These are phyloP conservation scores for Drepanosiphum platanoidis DNA, from an alignment of 2,888 invertebrate species.

Conservation along the genomic window DNA sequence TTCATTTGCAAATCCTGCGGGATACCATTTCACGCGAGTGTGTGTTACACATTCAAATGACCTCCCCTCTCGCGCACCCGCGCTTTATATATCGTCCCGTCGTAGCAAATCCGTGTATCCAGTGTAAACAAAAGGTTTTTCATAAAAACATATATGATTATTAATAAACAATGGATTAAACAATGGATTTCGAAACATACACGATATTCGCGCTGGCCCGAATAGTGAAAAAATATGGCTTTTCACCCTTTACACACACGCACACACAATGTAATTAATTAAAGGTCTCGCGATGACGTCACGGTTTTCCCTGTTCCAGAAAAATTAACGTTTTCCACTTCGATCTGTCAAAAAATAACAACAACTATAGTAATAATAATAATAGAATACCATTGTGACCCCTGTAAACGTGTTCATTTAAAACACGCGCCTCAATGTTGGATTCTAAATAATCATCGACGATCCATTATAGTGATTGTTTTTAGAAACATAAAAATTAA, in stretches of 20 bases:
- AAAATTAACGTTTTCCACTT: slow-evolving; percentile 37
- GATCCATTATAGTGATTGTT: slow-evolving; percentile 39
- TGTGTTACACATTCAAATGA: slow-evolving; percentile 54
- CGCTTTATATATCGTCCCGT: not conserved
- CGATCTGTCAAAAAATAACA: slow-evolving; percentile 21
- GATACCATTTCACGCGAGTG: slow-evolving; percentile 54
- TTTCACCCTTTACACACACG: slow-evolving; percentile 48
- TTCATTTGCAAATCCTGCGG: slow-evolving; percentile 61
- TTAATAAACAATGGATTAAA: slow-evolving; percentile 58
- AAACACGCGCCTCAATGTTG: not conserved
- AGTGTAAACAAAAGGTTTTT: slow-evolving; percentile 59
- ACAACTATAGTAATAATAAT: too few species aligned
- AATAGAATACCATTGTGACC: not conserved
- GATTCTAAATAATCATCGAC: slow-evolving; percentile 11
- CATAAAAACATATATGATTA: slow-evolving; percentile 40
- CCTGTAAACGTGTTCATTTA: not conserved
- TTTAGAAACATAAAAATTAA: not conserved
- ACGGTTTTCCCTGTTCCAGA: slow-evolving; percentile 25
- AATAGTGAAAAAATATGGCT: slow-evolving; percentile 11
- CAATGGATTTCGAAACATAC: slow-evolving; percentile 46
- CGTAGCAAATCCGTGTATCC: slow-evolving; percentile 40
- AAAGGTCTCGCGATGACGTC: slow-evolving; percentile 36
- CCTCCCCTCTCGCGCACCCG: not conserved
- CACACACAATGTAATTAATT: slow-evolving; percentile 45
- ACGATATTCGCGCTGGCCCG: slow-evolving; percentile 37